A percentile compares a stretch with the other conserved stretches of the same genome.
phyloP scores from a whole-genome alignment of 2,888 invertebrate species.

The Eupelmus urozonus region DNA sequence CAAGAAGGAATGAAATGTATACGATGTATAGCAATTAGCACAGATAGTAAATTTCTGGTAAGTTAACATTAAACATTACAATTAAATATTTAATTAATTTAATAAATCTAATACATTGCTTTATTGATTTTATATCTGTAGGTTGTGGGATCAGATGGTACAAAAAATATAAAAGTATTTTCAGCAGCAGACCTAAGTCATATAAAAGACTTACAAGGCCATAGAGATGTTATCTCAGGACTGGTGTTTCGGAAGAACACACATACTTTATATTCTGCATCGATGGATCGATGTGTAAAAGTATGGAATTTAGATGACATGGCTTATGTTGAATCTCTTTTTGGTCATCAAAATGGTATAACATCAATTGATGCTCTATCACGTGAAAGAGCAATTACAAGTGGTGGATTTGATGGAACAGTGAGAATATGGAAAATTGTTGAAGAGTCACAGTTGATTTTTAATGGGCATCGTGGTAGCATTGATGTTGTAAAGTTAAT shows the following conservation, averaged over 20 bases:
- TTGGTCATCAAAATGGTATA: conserved; percentile 94
- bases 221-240: conserved; percentile 86
- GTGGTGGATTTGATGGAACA: conserved; percentile 92
- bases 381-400: conserved; percentile 91
- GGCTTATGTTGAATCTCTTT: conserved; percentile 96
- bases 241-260: conserved; percentile 91
- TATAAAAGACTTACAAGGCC: conserved; percentile 89
- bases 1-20: conserved; percentile 70
- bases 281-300: conserved; percentile 90
- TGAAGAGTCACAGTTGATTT: conserved; percentile 97
- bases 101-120: neutral
- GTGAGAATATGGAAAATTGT: conserved; percentile 97
- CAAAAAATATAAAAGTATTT: conserved; percentile 89
- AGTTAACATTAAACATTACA: conserved; percentile 69
- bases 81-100: neutral
- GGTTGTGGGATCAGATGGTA: conserved; percentile 84
- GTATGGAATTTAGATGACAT: conserved; percentile 98
- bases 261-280: conserved; percentile 90
- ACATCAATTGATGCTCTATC: conserved; percentile 92
- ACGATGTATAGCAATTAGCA: conserved; percentile 73
- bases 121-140: conserved; percentile 65
- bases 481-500: conserved; percentile 93
- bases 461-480: conserved; percentile 89
- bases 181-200: conserved; percentile 87
- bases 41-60: conserved; percentile 90